A percentile compares a stretch with the other conserved stretches of the same genome.
Evolutionary conservation across 1,140 invertebrate genomes (phyloP).

Genomic region (Lineus longissimus): DNA sequence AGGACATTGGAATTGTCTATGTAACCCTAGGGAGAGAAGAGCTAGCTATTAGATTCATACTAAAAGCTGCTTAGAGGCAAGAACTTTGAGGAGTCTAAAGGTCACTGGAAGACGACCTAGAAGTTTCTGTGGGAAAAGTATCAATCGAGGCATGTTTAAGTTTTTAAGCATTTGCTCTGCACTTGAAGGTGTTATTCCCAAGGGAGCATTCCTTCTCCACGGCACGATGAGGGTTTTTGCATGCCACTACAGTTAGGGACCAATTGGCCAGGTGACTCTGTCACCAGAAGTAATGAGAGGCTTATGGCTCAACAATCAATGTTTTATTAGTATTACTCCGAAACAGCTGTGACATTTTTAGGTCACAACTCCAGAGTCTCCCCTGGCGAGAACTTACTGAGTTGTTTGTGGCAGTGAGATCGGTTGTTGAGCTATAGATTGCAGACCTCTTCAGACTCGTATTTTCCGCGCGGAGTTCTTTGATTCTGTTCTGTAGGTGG

Average conservation of each 20-base stretch:
- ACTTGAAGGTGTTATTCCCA: no score
- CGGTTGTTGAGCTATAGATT: not conserved
- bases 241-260: no score
- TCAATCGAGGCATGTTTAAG: not conserved
- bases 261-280: no score
- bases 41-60: not conserved
- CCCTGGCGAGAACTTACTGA: not conserved
- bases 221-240: no score
- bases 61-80: no score
- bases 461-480: conserved; percentile 32
- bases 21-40: not conserved
- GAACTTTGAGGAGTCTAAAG: no score
- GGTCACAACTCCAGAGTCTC: no score
- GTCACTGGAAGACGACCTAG: not conserved
- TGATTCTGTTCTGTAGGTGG: conserved; percentile 22
- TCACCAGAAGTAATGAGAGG: no score
- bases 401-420: not conserved
- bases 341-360: no score
- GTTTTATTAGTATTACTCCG: no score
- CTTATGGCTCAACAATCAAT: no score
- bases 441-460: conserved; percentile 16
- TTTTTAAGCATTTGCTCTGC: not conserved
- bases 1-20: conserved; percentile 16
- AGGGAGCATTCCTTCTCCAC: no score
- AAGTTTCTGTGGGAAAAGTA: not conserved